Percentiles rank a stretch among this genome's conserved stretches.
Conservation (phyloP, 1,140 invertebrate species). For the Venustaconcha ellipsiformis region DNA sequence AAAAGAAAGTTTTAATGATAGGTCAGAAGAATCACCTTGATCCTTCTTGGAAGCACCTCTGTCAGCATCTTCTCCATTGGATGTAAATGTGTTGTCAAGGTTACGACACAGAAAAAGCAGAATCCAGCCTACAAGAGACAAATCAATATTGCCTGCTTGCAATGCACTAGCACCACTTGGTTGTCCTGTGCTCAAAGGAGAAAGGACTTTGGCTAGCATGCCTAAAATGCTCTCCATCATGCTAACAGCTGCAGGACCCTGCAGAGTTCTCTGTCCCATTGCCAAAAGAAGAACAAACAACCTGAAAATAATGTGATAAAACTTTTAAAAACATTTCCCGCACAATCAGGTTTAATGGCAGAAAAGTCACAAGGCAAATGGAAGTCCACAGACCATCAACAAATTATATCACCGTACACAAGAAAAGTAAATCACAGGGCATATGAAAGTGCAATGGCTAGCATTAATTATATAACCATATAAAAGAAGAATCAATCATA, state of each 20-base stretch:
- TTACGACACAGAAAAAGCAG: conserved; percentile 83
- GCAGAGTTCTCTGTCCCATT: conserved; percentile 84
- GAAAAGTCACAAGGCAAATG: no score
- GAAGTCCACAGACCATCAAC: no score
- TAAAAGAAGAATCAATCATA: no score
- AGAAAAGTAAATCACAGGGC: no score
- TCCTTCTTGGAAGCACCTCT: conserved; percentile 42
- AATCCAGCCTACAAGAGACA: conserved; percentile 83
- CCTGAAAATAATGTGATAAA: conserved; percentile 70
- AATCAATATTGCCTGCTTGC: conserved; percentile 69
- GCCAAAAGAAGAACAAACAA: conserved; percentile 89
- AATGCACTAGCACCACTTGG: conserved; percentile 15
- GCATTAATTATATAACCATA: no score
- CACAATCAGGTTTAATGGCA: no score
- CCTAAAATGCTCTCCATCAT: conserved; percentile 65
- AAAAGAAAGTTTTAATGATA: no score
- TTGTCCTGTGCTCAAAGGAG: conserved; percentile 47
- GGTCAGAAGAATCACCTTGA: conserved; percentile 10
- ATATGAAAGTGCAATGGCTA: no score
- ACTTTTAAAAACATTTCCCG: background rate
- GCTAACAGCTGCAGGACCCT: conserved; percentile 52
- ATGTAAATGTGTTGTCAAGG: conserved; percentile 73
- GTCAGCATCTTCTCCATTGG: conserved; percentile 40
- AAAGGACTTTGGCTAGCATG: conserved; percentile 62
- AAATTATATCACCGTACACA: no score